Conservation (phyloP, 2,797 vertebrate species). For the Gymnopithys bicolor region DNA sequence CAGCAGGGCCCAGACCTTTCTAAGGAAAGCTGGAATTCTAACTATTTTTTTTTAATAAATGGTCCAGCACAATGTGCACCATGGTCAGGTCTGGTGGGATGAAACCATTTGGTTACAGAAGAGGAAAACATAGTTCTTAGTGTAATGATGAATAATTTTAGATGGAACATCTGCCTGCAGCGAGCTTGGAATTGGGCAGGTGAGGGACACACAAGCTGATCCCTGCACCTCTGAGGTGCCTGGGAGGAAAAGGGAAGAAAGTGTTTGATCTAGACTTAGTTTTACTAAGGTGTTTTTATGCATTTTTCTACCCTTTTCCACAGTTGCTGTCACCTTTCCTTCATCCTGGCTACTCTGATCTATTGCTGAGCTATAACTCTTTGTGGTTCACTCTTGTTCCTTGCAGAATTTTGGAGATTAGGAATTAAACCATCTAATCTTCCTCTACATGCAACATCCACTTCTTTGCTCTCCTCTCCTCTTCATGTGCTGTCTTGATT, state of each 20-base stretch:
- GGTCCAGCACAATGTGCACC: not conserved
- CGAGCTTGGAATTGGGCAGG: not conserved
- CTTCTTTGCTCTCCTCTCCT: not conserved
- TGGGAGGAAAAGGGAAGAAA: not conserved
- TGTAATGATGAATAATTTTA: not conserved
- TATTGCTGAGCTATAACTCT: not conserved
- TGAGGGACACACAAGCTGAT: not conserved
- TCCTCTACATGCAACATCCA: not conserved
- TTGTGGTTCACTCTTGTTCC: not conserved
- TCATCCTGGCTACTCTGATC: not conserved
- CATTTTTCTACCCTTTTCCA: not conserved
- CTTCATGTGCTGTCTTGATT: not conserved
- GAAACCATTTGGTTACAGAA: not conserved
- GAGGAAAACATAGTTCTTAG: not conserved
- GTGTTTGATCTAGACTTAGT: not conserved
- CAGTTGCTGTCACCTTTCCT: not conserved
- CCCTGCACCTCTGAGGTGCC: not conserved
- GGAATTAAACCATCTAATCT: not conserved
- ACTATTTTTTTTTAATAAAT: not conserved
- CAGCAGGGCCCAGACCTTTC: not conserved
- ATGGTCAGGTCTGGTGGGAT: not conserved
- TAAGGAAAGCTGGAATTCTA: not conserved
- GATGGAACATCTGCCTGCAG: not conserved
- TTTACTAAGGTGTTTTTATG: accelerated
- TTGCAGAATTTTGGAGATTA: not conserved